Evolutionary conservation across 2,113 vertebrate genomes (phyloP), one percentile per base, ranked within the genome.

Genomic region (Mustela lutreola): DNA sequence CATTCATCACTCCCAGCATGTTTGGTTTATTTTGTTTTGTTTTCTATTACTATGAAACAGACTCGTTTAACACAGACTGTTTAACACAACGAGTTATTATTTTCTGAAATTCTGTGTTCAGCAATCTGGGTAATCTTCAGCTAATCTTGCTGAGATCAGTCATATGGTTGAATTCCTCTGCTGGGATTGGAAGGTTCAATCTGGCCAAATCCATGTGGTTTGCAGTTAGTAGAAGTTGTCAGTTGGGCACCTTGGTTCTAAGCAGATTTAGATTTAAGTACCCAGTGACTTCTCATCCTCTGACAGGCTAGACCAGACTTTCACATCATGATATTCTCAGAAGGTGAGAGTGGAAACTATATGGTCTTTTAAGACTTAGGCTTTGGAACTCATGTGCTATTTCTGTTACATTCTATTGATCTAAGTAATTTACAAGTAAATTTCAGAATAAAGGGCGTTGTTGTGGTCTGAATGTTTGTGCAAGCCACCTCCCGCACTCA

Each of bases 401-500:
- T 71, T 86, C 67, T 53, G 21, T n/a, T 11, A 5, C 22, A 3
- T 45, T 3, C 4, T 89, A 70, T 76, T 76, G 39, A 7, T 67
- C 3, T 84, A 75, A 60, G 9, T 18, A 87, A 83, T 15, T 65
- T 83, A 33, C 6, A 65, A 53, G 11, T 36, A 56, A 67, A 71
- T 11, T 3, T 82, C 21, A 6, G 2, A 83, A 33, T 83, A n/a
- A 62, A 75, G 7, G 9, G 0, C 18, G 16, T 73, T 94, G 33
- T 31, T 71, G 28, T 81, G 53, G 33, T 81, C 62, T 39, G 22
- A 39, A 62, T 60, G 53, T 36, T 36, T 36, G 33, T 60, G 22
- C 2, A 14, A 31, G 5, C 16, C 28, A 15, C 2, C 5, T 11
- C 12, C 26, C 28, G 5, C 0, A 6, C 28, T 16, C 67, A 1